Percentiles rank a stretch among this genome's conserved stretches.
Evolutionary conservation across 2,797 vertebrate genomes (phyloP).

Genomic region (Adrianichthys oophorus): DNA sequence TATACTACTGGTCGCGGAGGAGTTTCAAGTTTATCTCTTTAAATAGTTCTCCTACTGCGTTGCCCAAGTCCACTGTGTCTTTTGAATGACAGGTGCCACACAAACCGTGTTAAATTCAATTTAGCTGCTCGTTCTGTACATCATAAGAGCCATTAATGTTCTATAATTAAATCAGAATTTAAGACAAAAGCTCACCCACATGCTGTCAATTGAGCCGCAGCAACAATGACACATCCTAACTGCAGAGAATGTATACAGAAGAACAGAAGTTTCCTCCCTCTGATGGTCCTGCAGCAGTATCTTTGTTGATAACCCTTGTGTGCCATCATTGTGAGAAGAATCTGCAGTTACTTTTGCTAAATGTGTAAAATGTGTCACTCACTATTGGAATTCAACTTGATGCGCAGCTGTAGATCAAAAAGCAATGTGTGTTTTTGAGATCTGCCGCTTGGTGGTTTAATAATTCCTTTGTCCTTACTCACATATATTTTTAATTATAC

Average conservation of each 20-base stretch:
- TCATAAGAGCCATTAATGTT: constrained; percentile 17
- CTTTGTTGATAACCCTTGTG: constrained; percentile 15
- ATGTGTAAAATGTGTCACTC: constrained; percentile 35
- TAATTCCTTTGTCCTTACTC: constrained; percentile 50
- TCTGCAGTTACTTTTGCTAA: constrained; percentile 3
- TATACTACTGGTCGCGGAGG: too few relatives aligned
- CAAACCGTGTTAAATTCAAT: constrained; percentile 21
- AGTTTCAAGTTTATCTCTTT: too few relatives aligned
- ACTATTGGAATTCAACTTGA: constrained; percentile 22
- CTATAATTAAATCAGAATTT: constrained; percentile 43
- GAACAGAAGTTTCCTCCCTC: constrained; percentile 8
- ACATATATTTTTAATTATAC: constrained; percentile 55
- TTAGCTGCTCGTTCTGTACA: not conserved
- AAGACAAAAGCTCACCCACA: constrained; percentile 30
- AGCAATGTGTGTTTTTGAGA: constrained; percentile 15
- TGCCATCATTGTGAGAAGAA: constrained; percentile 8
- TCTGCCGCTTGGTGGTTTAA: constrained; percentile 33
- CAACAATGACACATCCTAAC: constrained; percentile 31
- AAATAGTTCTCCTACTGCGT: not conserved
- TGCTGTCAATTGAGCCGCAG: constrained; percentile 21
- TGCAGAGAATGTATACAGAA: constrained; percentile 18
- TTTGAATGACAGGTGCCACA: constrained; percentile 35
- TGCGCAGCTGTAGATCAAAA: constrained; percentile 36
- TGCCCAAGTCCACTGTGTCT: not conserved
- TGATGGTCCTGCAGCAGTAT: constrained; percentile 1